Evolutionary conservation across 1,140 invertebrate species (phyloP).

Genomic region (Cyclina sinensis): DNA sequence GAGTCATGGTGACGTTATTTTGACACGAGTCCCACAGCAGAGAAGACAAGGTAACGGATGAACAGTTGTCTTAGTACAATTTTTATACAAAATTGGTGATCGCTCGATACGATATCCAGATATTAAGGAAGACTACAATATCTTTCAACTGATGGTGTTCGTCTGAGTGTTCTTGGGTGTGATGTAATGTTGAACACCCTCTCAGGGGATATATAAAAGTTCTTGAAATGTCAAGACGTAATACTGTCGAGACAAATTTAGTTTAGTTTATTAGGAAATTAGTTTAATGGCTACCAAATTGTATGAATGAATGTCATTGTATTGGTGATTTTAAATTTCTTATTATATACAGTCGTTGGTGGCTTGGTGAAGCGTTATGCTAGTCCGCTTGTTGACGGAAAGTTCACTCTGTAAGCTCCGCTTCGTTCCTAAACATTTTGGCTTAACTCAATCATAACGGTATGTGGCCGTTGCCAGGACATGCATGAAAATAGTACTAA

Average conservation of each 20-base stretch:
- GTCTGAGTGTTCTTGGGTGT: background rate
- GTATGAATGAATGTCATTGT: background rate
- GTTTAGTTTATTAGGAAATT: background rate
- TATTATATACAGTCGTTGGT: background rate
- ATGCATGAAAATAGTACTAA: background rate
- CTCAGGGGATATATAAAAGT: background rate
- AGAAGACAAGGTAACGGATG: background rate
- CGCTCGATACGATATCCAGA: background rate
- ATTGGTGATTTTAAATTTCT: background rate
- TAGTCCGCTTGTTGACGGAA: slow-evolving; percentile 1
- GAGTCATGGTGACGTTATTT: background rate
- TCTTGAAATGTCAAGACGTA: background rate
- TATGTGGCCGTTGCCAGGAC: slow-evolving; percentile 28
- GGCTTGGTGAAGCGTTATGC: background rate
- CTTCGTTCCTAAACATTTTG: slow-evolving; percentile 22
- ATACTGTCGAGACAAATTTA: background rate
- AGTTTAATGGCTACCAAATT: background rate
- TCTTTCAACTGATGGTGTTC: background rate
- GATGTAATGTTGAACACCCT: slow-evolving; percentile 7
- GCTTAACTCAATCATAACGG: background rate
- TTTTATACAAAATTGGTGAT: background rate
- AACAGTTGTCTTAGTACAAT: background rate
- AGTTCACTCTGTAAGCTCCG: background rate
- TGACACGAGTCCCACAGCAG: background rate
- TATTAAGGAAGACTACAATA: background rate